A percentile compares a stretch with the other conserved stretches of the same genome.
phyloP scores from a whole-genome alignment of 2,797 vertebrate genomes.

The Cottoperca gobio region DNA sequence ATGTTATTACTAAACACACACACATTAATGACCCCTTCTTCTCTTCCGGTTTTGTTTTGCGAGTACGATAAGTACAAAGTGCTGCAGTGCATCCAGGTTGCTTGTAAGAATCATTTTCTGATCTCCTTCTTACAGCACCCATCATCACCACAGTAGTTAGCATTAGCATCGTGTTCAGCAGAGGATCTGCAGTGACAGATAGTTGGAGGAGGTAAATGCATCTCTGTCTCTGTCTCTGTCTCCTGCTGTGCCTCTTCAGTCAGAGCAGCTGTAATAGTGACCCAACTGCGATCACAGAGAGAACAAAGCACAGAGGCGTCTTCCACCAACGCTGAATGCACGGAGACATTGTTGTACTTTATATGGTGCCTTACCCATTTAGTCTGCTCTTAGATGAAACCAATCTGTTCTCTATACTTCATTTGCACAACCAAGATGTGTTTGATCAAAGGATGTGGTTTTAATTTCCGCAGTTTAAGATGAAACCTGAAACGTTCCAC shows the following conservation, averaged over 20 bases:
- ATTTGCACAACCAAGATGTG: neutral
- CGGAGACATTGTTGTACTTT: too few species aligned
- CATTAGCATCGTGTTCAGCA: too few species aligned
- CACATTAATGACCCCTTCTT: too few species aligned
- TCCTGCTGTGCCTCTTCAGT: slow-evolving; percentile 28
- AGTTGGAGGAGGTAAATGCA: neutral
- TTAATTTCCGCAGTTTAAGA: neutral
- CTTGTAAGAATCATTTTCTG: neutral
- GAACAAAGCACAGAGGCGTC: neutral
- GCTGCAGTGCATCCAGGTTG: too few species aligned
- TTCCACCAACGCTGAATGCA: slow-evolving; percentile 3
- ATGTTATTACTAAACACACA: too few species aligned
- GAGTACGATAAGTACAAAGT: too few species aligned
- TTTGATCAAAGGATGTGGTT: neutral
- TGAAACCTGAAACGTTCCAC: neutral
- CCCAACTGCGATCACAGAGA: slow-evolving; percentile 16
- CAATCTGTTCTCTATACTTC: neutral
- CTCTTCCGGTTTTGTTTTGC: too few species aligned
- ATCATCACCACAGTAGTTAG: too few species aligned
- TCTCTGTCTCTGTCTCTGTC: slow-evolving; percentile 3
- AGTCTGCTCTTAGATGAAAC: neutral
- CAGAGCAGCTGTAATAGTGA: slow-evolving; percentile 11
- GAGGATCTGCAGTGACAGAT: neutral
- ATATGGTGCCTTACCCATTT: neutral
- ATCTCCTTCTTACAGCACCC: too few species aligned